Evolutionary conservation across 2,113 vertebrate species (phyloP).

Genomic region (Pomatorhinus ruficollis): DNA sequence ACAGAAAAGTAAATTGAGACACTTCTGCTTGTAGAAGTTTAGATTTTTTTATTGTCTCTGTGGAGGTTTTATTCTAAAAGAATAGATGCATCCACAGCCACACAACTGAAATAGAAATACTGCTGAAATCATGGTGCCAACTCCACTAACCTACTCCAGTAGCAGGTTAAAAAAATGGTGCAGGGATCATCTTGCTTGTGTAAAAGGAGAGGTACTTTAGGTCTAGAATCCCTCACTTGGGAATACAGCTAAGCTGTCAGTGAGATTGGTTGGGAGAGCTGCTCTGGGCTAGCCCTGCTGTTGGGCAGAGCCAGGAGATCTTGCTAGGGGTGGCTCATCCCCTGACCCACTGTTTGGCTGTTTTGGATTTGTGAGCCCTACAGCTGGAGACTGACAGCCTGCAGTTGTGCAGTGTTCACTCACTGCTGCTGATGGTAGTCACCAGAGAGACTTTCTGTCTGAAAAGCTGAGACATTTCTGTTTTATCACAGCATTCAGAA

Average conservation of each 20-base stretch:
- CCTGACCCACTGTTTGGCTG: not conserved
- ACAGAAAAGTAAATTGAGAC: not conserved
- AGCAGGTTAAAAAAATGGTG: not conserved
- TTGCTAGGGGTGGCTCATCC: not conserved
- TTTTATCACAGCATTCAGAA: conserved; percentile 70
- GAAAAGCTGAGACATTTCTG: not conserved
- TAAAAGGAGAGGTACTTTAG: not conserved
- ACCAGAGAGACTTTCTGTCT: too few relatives aligned
- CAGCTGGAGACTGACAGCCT: not conserved
- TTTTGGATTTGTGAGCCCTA: not conserved
- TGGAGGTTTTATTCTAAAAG: not conserved
- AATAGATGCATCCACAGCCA: not conserved
- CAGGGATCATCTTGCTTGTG: not conserved
- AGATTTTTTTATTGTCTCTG: not conserved
- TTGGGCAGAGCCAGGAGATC: not conserved
- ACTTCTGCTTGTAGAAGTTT: not conserved
- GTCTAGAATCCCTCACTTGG: not conserved
- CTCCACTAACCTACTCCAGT: not conserved
- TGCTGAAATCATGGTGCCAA: not conserved
- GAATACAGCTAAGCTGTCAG: not conserved
- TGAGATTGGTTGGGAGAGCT: not conserved
- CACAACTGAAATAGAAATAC: not conserved
- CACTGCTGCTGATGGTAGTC: not conserved
- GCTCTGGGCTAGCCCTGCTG: not conserved
- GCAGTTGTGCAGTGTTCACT: not conserved